Evolutionary conservation across 2,113 vertebrate genomes (phyloP).

Genomic region (Oreochromis tanganicae): DNA sequence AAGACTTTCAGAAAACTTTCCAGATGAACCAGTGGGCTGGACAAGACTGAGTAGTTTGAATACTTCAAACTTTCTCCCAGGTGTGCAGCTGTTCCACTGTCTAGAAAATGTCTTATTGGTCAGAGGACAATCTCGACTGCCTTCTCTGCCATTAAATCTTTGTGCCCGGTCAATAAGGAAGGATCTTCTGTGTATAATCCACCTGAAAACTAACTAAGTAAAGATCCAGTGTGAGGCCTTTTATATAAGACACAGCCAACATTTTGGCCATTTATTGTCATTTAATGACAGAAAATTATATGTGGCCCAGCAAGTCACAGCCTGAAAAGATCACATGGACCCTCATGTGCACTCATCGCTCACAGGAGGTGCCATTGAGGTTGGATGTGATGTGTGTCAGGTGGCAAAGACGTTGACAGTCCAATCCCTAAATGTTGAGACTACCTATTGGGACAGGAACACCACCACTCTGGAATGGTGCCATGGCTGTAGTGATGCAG

Average conservation of each 20-base stretch:
- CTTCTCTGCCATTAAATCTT: not conserved
- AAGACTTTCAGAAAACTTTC: not conserved
- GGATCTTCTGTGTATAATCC: not conserved
- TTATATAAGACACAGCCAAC: not conserved
- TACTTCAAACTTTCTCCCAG: not conserved
- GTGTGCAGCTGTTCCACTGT: not conserved
- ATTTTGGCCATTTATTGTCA: not conserved
- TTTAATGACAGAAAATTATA: not conserved
- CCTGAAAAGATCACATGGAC: not conserved
- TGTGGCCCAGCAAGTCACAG: not conserved
- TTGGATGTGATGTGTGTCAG: not conserved
- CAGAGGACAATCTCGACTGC: accelerated
- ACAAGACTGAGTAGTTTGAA: not conserved
- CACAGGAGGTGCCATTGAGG: not conserved
- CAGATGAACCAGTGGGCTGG: not conserved
- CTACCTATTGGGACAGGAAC: not conserved
- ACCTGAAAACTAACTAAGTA: not conserved
- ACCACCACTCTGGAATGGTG: not conserved
- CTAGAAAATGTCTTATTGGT: not conserved
- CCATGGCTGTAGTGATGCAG: not conserved
- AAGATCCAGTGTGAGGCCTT: not conserved
- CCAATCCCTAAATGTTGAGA: not conserved
- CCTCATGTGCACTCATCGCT: accelerated
- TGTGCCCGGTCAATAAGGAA: not conserved
- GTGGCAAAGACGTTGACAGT: not conserved